A percentile compares a stretch with the other conserved stretches of the same genome.
These are phyloP conservation scores for Promerops cafer DNA, from an alignment of 2,113 vertebrate genomes.

Conservation along the genomic window DNA sequence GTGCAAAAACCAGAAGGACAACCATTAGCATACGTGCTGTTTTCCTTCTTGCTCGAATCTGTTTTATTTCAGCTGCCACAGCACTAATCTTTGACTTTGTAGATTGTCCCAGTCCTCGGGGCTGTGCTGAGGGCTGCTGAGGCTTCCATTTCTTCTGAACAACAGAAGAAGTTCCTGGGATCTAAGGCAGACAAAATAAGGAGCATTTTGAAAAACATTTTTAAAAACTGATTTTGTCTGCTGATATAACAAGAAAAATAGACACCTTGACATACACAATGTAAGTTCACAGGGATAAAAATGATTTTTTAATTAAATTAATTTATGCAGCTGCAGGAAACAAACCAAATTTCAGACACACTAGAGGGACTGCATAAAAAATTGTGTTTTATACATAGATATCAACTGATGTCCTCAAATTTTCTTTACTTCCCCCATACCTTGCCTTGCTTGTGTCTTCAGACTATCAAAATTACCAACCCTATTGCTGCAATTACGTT, in stretches of 20 bases:
- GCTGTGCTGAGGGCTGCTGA: conserved; percentile 74
- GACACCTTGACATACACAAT: background rate
- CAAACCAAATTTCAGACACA: background rate
- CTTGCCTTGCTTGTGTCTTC: background rate
- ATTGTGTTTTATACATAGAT: background rate
- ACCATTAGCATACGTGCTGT: conserved; percentile 97
- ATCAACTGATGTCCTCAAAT: background rate
- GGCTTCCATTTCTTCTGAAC: conserved; percentile 90
- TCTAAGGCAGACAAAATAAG: conserved; percentile 69
- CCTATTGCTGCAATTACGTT: background rate
- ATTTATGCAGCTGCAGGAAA: background rate
- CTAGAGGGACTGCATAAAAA: background rate
- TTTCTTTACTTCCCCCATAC: background rate
- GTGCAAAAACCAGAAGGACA: conserved; percentile 90
- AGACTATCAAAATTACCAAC: background rate
- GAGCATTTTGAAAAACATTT: background rate
- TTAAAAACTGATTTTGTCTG: background rate
- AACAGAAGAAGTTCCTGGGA: conserved; percentile 89
- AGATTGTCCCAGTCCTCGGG: conserved; percentile 68
- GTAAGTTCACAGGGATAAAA: background rate
- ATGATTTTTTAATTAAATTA: background rate
- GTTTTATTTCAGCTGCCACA: conserved; percentile 92
- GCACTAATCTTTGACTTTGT: conserved; percentile 78
- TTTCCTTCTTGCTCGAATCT: conserved; percentile 88
- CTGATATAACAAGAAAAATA: background rate